A percentile compares a stretch with the other conserved stretches of the same genome.
phyloP scores from a whole-genome alignment of 2,797 vertebrate genomes.

The Mormyrus proboscirostris region DNA sequence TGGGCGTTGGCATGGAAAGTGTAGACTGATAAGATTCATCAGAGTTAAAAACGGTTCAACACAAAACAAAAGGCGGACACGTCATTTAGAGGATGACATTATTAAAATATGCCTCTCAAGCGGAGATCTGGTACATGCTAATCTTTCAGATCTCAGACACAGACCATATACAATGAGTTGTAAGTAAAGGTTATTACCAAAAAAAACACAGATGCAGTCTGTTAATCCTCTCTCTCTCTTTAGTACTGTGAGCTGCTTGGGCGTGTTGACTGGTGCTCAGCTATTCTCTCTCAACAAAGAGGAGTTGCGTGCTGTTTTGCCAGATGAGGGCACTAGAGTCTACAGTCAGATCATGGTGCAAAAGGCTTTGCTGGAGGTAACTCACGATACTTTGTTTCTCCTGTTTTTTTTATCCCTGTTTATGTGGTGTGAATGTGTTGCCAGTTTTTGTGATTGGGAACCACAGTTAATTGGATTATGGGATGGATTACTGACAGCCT shows the following conservation, averaged over 20 bases:
- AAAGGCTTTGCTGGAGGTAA: conserved; percentile 70
- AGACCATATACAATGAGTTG: neutral
- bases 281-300: conserved; percentile 76
- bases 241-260: conserved; percentile 71
- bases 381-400: neutral
- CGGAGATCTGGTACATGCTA: neutral
- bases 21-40: neutral
- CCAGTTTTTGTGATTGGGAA: neutral
- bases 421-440: neutral
- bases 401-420: neutral
- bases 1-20: neutral
- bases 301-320: conserved; percentile 68
- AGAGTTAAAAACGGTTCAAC: neutral
- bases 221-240: neutral
- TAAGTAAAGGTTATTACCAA: neutral
- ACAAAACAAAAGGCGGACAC: neutral
- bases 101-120: neutral
- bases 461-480: neutral
- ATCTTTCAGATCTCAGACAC: neutral
- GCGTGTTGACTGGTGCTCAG: conserved; percentile 69
- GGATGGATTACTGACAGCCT: neutral
- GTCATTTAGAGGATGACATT: neutral
- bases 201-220: neutral
- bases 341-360: conserved; percentile 81
- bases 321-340: conserved; percentile 74